Evolutionary conservation across 2,113 vertebrate species (phyloP), one percentile per base, ranked within the genome.

Genomic region (Mus pahari): DNA sequence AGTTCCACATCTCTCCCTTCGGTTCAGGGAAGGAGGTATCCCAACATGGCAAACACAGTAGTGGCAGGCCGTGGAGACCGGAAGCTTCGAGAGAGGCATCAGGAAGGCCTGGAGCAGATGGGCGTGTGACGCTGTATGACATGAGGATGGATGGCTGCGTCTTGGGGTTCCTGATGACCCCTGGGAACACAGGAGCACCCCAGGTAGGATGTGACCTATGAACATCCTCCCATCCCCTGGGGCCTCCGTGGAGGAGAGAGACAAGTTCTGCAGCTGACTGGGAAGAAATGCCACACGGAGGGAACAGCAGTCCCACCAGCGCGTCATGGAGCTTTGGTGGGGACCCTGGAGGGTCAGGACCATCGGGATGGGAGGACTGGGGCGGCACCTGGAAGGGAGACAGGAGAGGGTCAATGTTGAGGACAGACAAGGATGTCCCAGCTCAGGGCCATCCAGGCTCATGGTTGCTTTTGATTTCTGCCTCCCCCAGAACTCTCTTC

Each of bases 351-450:
- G 36, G 79, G 55, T 87, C 91, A 71, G 55, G 87, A 60, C 28
- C 94, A 6, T 42, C 68, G 48, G 70, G 71, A 22, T 48, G 77
- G 28, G 71, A 95, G 86, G 26, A 45, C 22, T 13, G 42, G 22
- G 78, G 17, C 24, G 60, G 58, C 17, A 48, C 97, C 97, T 98
- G 55, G 68, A 92, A 94, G 88, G 92, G 9, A 96, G 75, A 95
- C 4, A 78, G 75, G 20, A 11, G n/a, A 16, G 2, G 42, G 10
- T 92, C 70, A 97, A 87, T 36, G 14, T 2, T 3, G 16, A 48
- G 36, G 31, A 55, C 26, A 13, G 20, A 55, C 24, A 64, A 48
- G 48, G 7, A 48, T 20, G 2, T 74, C 12, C 20, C 0, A 10
- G 1, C 20, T 7, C 42, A 24, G 5, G 0, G 14, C 48, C 50